Conservation (phyloP, 2,113 vertebrate genomes). For the Marmota monax region DNA sequence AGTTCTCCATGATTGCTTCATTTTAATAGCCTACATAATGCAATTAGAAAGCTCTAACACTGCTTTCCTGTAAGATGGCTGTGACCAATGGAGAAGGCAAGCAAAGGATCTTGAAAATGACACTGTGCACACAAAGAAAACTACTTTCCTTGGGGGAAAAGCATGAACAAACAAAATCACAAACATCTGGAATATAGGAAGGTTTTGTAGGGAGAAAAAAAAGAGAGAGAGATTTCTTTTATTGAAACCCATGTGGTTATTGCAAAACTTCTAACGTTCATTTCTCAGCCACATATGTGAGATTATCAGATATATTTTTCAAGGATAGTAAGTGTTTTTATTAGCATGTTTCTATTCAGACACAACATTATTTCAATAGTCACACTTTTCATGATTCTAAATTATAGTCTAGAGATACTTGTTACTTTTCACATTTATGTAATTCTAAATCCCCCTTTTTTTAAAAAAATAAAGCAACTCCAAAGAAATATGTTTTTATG, state of each 20-base stretch:
- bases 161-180: not conserved
- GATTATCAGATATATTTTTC: not conserved
- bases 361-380: not conserved
- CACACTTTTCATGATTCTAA: not conserved
- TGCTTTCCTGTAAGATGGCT: not conserved
- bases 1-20: constrained; percentile 56
- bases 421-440: not conserved
- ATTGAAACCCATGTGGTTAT: not conserved
- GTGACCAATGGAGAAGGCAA: constrained; percentile 35
- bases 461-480: not conserved
- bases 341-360: not conserved
- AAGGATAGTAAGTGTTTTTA: not conserved
- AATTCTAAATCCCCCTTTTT: not conserved
- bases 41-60: not conserved
- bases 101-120: not conserved
- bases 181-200: not conserved
- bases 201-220: not conserved
- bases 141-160: not conserved
- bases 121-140: not conserved
- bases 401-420: not conserved
- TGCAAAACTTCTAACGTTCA: not conserved
- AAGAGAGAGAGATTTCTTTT: not conserved
- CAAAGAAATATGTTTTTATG: not conserved
- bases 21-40: constrained; percentile 48
- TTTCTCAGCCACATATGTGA: not conserved